These are phyloP conservation scores for Mythimna ferrago DNA, from an alignment of 2,888 invertebrate genomes.

Conservation along the genomic window DNA sequence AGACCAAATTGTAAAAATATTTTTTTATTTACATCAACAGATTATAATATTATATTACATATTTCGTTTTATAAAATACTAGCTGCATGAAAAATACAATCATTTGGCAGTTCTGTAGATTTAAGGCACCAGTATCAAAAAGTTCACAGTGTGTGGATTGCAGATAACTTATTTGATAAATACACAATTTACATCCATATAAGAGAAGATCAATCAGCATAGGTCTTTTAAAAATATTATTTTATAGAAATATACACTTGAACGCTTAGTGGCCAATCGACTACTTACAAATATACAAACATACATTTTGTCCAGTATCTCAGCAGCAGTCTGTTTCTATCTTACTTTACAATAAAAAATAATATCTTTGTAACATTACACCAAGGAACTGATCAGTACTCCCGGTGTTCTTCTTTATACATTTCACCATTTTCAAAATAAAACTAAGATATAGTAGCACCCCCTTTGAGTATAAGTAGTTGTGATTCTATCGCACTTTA, in stretches of 20 bases:
- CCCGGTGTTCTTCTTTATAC: slow-evolving; percentile 34
- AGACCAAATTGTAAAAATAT: slow-evolving; percentile 52
- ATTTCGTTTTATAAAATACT: slow-evolving; percentile 48
- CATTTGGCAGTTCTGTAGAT: slow-evolving; percentile 49
- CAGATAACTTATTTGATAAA: slow-evolving; percentile 19
- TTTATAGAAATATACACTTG: background rate
- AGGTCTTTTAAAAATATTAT: background rate
- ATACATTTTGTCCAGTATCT: slow-evolving; percentile 43
- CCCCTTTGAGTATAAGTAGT: slow-evolving; percentile 16
- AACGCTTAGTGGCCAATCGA: slow-evolving; percentile 8
- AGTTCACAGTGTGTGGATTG: slow-evolving; percentile 10
- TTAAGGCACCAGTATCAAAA: slow-evolving; percentile 49
- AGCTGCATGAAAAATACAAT: slow-evolving; percentile 51
- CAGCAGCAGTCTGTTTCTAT: slow-evolving; percentile 4
- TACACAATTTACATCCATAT: slow-evolving; percentile 19
- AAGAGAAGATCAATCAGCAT: background rate
- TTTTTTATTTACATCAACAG: slow-evolving; percentile 71
- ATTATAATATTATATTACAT: slow-evolving; percentile 46
- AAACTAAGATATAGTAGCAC: slow-evolving; percentile 22
- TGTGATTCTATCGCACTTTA: slow-evolving; percentile 47
- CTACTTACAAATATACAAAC: slow-evolving; percentile 57
- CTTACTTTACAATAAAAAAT: slow-evolving; percentile 24
- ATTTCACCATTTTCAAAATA: slow-evolving; percentile 31
- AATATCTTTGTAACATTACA: slow-evolving; percentile 19
- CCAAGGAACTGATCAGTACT: slow-evolving; percentile 23